phyloP scores from a whole-genome alignment of 2,113 vertebrate genomes.

The Pelecanoides urinatrix region DNA sequence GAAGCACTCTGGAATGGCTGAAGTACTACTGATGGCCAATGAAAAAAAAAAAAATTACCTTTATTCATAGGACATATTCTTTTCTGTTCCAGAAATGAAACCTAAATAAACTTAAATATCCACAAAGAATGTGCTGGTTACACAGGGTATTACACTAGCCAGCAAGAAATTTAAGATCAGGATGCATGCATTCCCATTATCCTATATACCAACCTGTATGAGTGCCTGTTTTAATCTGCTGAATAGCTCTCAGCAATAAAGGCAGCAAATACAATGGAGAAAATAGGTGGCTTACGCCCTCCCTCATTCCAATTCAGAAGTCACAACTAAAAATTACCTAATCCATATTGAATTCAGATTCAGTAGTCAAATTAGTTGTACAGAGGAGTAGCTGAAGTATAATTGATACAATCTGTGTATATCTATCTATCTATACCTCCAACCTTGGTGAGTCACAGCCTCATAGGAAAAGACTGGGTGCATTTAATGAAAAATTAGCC shows the following conservation, averaged over 20 bases:
- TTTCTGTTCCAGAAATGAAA: neutral
- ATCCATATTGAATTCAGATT: neutral
- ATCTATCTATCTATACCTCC: no score
- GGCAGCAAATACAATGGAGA: neutral
- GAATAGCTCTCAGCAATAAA: neutral
- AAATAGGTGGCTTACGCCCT: neutral
- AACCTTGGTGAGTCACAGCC: neutral
- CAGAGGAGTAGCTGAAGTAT: neutral
- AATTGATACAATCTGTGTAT: neutral
- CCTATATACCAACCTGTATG: neutral
- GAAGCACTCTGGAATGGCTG: neutral
- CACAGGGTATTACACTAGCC: neutral
- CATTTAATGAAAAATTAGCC: neutral
- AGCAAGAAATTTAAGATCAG: neutral
- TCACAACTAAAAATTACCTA: neutral
- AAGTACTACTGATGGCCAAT: neutral
- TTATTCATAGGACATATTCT: neutral
- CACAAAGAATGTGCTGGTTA: neutral
- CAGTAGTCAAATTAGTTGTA: neutral
- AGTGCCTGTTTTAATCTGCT: neutral
- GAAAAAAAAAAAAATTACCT: neutral
- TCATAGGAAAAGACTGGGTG: neutral
- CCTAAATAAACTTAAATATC: neutral
- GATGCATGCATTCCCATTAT: neutral
- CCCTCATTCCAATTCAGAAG: neutral